phyloP scores from a whole-genome alignment of 2,113 vertebrate genomes.

The Gavia stellata region DNA sequence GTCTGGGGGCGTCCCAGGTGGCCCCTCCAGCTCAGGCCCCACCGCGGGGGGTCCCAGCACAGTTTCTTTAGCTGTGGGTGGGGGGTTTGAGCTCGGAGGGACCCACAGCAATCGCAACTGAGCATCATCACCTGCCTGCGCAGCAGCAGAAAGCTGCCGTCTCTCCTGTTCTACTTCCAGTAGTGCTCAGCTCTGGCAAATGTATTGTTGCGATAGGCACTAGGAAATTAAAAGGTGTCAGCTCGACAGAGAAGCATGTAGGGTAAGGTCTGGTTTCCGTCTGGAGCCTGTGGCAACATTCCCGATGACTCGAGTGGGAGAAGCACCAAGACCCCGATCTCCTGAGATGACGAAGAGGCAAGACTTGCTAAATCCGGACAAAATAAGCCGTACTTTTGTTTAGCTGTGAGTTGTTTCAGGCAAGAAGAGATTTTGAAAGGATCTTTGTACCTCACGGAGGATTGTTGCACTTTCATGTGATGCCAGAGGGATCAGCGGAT shows the following conservation, averaged over 20 bases:
- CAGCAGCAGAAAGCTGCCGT: neutral
- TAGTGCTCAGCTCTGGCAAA: neutral
- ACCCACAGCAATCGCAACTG: accelerated
- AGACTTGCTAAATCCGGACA: neutral
- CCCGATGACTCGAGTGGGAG: neutral
- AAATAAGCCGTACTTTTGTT: neutral
- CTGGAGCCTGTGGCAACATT: neutral
- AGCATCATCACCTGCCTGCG: accelerated
- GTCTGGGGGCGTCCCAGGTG: neutral
- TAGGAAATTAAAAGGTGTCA: neutral
- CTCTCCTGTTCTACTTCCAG: neutral
- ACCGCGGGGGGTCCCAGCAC: neutral
- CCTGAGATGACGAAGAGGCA: neutral
- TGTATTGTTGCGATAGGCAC: accelerated
- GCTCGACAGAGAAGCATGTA: accelerated
- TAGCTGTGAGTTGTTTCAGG: neutral
- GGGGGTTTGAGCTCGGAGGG: neutral
- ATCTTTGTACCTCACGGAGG: neutral
- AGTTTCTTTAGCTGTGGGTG: neutral
- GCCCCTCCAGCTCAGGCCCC: neutral
- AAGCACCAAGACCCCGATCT: neutral
- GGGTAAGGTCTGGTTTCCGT: neutral
- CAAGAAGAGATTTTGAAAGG: neutral
- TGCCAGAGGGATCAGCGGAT: neutral
- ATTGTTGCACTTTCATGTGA: neutral